Evolutionary conservation across 2,888 invertebrate genomes (phyloP).

Genomic region (Eilema griseolum): DNA sequence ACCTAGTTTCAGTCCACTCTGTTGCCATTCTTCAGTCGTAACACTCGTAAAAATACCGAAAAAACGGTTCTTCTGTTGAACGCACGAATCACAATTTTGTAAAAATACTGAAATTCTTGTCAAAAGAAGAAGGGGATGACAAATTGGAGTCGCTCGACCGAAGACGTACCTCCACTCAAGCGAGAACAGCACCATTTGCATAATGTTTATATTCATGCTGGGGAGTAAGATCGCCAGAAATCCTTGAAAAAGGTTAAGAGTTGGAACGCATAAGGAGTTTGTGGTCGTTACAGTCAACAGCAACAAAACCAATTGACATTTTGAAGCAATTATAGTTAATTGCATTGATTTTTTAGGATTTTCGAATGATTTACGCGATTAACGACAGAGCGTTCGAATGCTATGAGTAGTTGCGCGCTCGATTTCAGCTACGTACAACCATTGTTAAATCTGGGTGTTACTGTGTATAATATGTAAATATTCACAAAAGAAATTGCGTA

Average conservation of each 20-base stretch:
- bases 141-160: background rate
- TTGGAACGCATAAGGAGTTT: background rate
- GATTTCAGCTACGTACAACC: too few relatives aligned
- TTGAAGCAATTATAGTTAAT: background rate
- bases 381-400: background rate
- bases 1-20: too few relatives aligned
- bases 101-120: slow-evolving; percentile 1
- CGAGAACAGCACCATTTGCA: background rate
- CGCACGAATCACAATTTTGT: background rate
- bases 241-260: background rate
- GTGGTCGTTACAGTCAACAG: background rate
- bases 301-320: background rate
- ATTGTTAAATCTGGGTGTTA: too few relatives aligned
- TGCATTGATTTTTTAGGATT: background rate
- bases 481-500: too few relatives aligned
- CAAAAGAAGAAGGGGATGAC: background rate
- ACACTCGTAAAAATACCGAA: background rate
- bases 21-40: background rate
- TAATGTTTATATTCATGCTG: background rate
- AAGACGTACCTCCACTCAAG: background rate
- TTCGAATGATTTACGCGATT: too few relatives aligned
- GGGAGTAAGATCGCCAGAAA: background rate
- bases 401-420: too few relatives aligned
- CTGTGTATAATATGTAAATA: too few relatives aligned
- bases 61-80: background rate